Evolutionary conservation across 1,140 invertebrate species (phyloP).

Genomic region (Samia ricini): DNA sequence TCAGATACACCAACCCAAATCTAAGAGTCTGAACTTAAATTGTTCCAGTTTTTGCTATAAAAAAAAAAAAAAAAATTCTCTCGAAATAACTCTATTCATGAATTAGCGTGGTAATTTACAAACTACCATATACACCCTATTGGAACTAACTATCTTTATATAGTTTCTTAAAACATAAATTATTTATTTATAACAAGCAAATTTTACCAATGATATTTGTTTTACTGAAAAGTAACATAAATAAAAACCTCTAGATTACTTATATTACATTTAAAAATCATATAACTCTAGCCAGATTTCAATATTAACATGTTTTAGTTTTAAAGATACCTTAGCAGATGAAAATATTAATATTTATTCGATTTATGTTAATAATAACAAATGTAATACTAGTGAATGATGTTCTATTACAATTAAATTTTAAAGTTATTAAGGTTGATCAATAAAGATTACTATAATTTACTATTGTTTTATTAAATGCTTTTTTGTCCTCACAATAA

Average conservation of each 20-base stretch:
- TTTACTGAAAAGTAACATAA: no score
- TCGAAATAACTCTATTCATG: background rate
- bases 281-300: background rate
- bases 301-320: slow-evolving; percentile 32
- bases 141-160: no score
- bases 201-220: no score
- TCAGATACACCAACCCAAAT: slow-evolving; percentile 86
- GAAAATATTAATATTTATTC: slow-evolving; percentile 50
- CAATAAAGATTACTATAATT: slow-evolving; percentile 58
- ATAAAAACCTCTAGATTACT: no score
- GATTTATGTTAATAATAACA: no score
- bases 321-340: slow-evolving; percentile 50
- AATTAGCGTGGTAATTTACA: no score
- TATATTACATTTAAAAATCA: no score
- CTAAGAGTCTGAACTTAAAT: slow-evolving; percentile 79
- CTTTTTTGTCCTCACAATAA: no score
- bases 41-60: background rate
- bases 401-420: slow-evolving; percentile 10
- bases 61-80: background rate
- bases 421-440: slow-evolving; percentile 51
- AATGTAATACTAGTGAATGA: slow-evolving; percentile 14
- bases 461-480: slow-evolving; percentile 13
- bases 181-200: no score
- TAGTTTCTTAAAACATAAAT: no score
- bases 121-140: no score